phyloP scores from a whole-genome alignment of 2,797 vertebrate species.

The Sebastes umbrosus region DNA sequence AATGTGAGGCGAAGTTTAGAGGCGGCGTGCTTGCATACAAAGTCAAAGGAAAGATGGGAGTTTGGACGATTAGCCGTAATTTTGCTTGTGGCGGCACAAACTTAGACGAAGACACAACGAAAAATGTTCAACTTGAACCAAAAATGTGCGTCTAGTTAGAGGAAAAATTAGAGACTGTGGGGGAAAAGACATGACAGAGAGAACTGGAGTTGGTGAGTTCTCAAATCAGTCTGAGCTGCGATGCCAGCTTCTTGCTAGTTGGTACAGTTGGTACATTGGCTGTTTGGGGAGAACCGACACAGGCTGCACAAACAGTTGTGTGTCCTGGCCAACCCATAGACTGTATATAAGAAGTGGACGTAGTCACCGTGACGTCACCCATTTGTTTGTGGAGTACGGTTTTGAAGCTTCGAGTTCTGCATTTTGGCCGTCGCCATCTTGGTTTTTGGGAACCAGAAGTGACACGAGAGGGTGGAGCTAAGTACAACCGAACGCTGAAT shows the following conservation, averaged over 20 bases:
- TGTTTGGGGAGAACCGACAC: too few relatives aligned
- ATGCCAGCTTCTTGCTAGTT: neutral
- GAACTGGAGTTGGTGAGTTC: neutral
- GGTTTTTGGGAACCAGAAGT: too few relatives aligned
- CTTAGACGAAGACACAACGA: neutral
- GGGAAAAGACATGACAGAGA: neutral
- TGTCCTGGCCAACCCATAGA: neutral
- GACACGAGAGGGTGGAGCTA: too few relatives aligned
- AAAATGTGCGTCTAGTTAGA: neutral
- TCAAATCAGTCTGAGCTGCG: neutral
- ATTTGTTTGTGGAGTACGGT: fast-evolving
- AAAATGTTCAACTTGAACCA: neutral
- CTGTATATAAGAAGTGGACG: too few relatives aligned
- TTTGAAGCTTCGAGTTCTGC: too few relatives aligned
- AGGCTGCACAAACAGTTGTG: neutral
- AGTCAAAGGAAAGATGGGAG: neutral
- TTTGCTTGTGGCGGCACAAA: neutral
- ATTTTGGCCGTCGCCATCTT: too few relatives aligned
- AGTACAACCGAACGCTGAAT: too few relatives aligned
- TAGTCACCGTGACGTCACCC: too few relatives aligned
- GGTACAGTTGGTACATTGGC: neutral
- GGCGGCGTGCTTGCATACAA: neutral
- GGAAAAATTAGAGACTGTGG: neutral
- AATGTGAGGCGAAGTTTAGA: neutral
- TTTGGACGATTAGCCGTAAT: neutral